These are phyloP conservation scores for Hyppa rectilinea DNA, from an alignment of 2,888 invertebrate genomes.

Conservation along the genomic window DNA sequence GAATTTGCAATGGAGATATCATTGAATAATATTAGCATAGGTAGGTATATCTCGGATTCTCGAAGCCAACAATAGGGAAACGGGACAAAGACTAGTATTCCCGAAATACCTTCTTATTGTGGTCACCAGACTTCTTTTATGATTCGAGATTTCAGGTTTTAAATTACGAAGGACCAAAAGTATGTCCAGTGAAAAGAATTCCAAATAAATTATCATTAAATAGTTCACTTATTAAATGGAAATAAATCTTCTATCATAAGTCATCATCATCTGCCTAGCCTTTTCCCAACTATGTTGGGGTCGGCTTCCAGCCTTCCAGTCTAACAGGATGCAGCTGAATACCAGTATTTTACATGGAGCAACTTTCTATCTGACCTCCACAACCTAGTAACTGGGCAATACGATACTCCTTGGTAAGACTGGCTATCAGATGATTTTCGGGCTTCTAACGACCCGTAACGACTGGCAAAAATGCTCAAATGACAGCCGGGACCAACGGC, in stretches of 20 bases:
- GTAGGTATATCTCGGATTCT: slow-evolving; percentile 39
- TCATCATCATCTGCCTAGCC: too few species aligned
- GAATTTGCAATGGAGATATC: slow-evolving; percentile 43
- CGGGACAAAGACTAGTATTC: slow-evolving; percentile 57
- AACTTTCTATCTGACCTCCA: too few species aligned
- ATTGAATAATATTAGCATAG: slow-evolving; percentile 41
- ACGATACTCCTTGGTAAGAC: too few species aligned
- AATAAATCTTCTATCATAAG: not conserved
- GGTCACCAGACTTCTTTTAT: slow-evolving; percentile 38
- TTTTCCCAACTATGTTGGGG: too few species aligned
- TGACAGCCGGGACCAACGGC: too few species aligned
- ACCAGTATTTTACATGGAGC: too few species aligned
- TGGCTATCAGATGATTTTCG: too few species aligned
- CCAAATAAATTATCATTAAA: not conserved
- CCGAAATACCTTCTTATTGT: slow-evolving; percentile 63
- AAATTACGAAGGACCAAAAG: slow-evolving; percentile 9
- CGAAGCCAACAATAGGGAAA: slow-evolving; percentile 46
- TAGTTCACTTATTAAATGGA: slow-evolving; percentile 11
- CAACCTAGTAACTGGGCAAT: too few species aligned
- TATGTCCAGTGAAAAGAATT: not conserved
- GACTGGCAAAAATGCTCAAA: too few species aligned
- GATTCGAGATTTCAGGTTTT: slow-evolving; percentile 29
- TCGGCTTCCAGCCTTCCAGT: too few species aligned
- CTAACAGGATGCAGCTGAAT: too few species aligned
- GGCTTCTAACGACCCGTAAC: too few species aligned